A percentile compares a stretch with the other conserved stretches of the same genome.
These are phyloP conservation scores for Schizopygopsis pylzovi DNA, from an alignment of 2,797 vertebrate genomes.

Conservation along the genomic window DNA sequence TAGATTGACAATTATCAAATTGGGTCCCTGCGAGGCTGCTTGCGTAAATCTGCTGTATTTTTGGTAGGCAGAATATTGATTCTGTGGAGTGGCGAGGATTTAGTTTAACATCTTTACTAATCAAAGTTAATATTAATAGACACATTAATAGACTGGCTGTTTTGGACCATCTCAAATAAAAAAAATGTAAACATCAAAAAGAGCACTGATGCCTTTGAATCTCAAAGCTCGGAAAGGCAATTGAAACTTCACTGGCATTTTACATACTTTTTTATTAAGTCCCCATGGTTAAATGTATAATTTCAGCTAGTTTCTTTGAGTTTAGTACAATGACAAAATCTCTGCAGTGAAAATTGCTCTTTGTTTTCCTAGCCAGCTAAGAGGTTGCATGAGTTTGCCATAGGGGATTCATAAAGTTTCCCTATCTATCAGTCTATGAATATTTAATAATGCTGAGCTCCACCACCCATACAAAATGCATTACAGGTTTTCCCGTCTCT, in stretches of 20 bases:
- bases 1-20: slow-evolving; percentile 36
- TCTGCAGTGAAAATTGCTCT: background rate
- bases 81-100: background rate
- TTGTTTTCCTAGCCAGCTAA: background rate
- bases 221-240: background rate
- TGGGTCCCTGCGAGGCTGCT: background rate
- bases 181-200: background rate
- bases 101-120: background rate
- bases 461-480: slow-evolving; percentile 7
- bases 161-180: background rate
- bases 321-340: slow-evolving; percentile 4
- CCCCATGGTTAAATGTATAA: background rate
- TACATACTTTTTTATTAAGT: background rate
- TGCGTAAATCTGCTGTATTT: background rate
- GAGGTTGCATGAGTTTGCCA: slow-evolving; percentile 27
- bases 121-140: slow-evolving; percentile 6
- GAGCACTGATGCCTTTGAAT: slow-evolving; percentile 3
- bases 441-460: slow-evolving; percentile 23
- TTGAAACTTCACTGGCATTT: slow-evolving; percentile 8
- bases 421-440: slow-evolving; percentile 29
- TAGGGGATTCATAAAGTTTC: slow-evolving; percentile 16
- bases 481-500: background rate
- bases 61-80: background rate
- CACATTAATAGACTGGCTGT: background rate
- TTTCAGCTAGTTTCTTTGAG: background rate